These are phyloP conservation scores for Poecilus cupreus DNA, from an alignment of 2,888 invertebrate genomes.

Conservation along the genomic window DNA sequence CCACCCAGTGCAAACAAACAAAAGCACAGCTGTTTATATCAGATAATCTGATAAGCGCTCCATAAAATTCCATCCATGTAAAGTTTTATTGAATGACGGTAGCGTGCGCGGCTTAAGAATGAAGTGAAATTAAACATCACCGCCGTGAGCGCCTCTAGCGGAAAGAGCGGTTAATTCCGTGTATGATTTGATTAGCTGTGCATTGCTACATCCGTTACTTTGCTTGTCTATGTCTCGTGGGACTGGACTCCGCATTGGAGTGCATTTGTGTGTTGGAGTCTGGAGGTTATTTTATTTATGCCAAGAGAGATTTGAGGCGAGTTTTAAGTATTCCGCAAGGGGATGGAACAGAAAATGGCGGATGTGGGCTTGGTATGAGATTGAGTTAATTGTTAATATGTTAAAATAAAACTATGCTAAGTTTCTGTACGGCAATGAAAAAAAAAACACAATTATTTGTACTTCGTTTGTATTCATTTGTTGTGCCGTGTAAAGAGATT, in stretches of 20 bases:
- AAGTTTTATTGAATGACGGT: conserved; percentile 30
- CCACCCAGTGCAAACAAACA: neutral
- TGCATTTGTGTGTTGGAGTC: no score
- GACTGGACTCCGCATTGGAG: neutral
- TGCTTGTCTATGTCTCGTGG: neutral
- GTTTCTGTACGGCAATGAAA: no score
- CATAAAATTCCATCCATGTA: conserved; percentile 44
- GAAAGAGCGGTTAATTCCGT: conserved; percentile 24
- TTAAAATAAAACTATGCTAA: no score
- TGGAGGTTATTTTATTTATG: no score
- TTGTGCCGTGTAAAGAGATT: neutral
- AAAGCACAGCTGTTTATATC: conserved; percentile 7
- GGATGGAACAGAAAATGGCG: neutral
- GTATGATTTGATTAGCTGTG: conserved; percentile 26
- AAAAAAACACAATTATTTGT: no score
- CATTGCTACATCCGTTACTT: neutral
- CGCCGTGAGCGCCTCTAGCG: neutral
- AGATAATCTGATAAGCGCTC: conserved; percentile 41
- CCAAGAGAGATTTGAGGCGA: no score
- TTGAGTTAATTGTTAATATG: neutral
- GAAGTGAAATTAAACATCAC: conserved; percentile 27
- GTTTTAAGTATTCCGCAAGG: no score
- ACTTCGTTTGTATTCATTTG: conserved; percentile 1
- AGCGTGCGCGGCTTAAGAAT: conserved; percentile 17
- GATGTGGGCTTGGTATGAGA: neutral